A percentile compares a stretch with the other conserved stretches of the same genome.
Evolutionary conservation across 1,140 invertebrate species (phyloP).

Genomic region (Apis dorsata): DNA sequence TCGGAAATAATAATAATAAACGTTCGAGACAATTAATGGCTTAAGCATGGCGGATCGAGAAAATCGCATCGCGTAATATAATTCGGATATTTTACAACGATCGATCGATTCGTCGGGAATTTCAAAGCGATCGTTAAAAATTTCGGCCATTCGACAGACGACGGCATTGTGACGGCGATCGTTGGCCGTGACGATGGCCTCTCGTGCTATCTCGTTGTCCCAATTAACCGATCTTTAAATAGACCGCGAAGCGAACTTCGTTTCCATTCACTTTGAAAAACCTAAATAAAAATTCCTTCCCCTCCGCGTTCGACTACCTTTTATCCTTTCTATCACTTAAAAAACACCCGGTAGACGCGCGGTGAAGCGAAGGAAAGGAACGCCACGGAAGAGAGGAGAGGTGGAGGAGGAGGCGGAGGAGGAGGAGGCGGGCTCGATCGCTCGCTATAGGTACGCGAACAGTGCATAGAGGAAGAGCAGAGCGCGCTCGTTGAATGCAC

Average conservation of each 20-base stretch:
- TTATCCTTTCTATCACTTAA: too few species aligned
- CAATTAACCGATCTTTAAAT: conserved; percentile 28
- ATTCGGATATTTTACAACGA: too few species aligned
- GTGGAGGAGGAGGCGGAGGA: background rate
- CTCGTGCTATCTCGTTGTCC: background rate
- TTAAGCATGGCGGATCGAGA: too few species aligned
- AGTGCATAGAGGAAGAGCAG: conserved; percentile 77
- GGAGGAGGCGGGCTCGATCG: conserved; percentile 44
- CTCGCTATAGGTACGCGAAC: conserved; percentile 64
- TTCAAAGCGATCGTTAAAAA: too few species aligned
- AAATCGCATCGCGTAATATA: too few species aligned
- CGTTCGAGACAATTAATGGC: too few species aligned
- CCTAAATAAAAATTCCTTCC: too few species aligned
- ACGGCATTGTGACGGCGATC: background rate
- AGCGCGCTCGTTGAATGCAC: conserved; percentile 77
- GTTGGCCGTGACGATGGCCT: background rate
- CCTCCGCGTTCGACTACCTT: too few species aligned
- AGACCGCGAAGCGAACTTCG: background rate
- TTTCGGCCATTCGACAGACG: too few species aligned
- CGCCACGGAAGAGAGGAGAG: conserved; percentile 11
- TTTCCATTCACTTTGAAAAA: background rate
- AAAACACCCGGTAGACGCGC: conserved; percentile 67
- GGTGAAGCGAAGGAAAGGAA: conserved; percentile 25
- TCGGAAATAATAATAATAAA: too few species aligned
- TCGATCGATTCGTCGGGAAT: too few species aligned